phyloP scores from a whole-genome alignment of 2,113 vertebrate genomes.

The Andinoacara biseriatus region DNA sequence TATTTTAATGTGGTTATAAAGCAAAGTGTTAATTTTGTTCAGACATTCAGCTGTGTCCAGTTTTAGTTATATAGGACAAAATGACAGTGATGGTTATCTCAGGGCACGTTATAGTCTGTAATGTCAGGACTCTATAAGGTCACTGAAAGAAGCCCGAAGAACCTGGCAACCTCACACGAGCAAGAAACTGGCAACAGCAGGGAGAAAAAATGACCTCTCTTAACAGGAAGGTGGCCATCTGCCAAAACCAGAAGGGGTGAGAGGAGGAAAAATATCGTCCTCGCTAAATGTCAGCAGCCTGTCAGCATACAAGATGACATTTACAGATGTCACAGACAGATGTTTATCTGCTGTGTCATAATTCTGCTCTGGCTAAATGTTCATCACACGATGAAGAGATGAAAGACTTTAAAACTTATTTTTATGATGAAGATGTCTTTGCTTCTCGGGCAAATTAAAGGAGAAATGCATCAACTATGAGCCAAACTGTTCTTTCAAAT shows the following conservation, averaged over 20 bases:
- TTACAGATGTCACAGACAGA: neutral
- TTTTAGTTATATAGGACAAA: accelerated
- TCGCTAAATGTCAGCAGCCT: neutral
- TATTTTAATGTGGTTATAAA: neutral
- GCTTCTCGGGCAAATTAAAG: neutral
- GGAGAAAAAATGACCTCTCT: neutral
- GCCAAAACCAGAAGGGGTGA: neutral
- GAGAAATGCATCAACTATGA: neutral
- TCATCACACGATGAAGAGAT: accelerated
- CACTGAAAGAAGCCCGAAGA: neutral
- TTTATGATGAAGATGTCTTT: accelerated
- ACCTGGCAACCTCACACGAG: neutral
- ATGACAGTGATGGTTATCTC: neutral
- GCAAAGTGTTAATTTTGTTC: neutral
- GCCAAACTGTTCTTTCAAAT: too few relatives aligned
- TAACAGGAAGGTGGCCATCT: neutral
- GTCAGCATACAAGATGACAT: neutral
- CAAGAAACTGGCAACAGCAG: neutral
- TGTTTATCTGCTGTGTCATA: neutral
- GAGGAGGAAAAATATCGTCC: neutral
- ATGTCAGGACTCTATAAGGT: neutral
- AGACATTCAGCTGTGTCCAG: accelerated
- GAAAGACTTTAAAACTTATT: neutral
- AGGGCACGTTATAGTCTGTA: neutral
- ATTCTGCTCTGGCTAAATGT: neutral